Evolutionary conservation across 2,113 vertebrate genomes (phyloP).

Genomic region (Carassius auratus): DNA sequence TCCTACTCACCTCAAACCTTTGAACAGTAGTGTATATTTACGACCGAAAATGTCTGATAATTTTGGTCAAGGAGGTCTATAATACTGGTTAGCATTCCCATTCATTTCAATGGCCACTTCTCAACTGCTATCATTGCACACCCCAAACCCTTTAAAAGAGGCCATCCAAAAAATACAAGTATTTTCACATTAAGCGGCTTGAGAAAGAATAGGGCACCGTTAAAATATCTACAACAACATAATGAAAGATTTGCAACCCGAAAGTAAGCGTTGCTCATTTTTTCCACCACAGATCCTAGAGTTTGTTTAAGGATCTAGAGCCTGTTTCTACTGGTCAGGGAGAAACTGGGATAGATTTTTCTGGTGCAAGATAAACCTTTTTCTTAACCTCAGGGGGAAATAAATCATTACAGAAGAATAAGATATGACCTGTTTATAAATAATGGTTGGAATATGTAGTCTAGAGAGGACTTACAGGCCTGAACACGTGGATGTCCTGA

Average conservation of each 20-base stretch:
- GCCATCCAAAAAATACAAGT: neutral
- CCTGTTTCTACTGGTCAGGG: neutral
- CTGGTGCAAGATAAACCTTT: neutral
- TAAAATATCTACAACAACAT: neutral
- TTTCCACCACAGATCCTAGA: neutral
- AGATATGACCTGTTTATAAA: neutral
- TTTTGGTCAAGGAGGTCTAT: neutral
- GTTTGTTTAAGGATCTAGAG: neutral
- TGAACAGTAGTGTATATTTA: neutral
- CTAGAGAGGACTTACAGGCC: slow-evolving; percentile 79
- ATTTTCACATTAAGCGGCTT: neutral
- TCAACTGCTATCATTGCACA: neutral
- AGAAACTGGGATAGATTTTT: neutral
- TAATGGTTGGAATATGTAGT: neutral
- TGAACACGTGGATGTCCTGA: slow-evolving; percentile 94
- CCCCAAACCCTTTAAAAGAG: neutral
- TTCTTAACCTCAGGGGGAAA: neutral
- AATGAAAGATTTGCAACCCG: slow-evolving; percentile 3
- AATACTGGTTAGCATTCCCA: neutral
- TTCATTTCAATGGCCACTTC: neutral
- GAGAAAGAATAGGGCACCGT: neutral
- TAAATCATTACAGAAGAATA: neutral
- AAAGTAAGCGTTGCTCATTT: neutral
- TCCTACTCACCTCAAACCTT: neutral
- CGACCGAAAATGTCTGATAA: neutral